Evolutionary conservation across 2,888 invertebrate genomes (phyloP), one percentile per base, ranked within the genome.

Genomic region (Hyles lineata): DNA sequence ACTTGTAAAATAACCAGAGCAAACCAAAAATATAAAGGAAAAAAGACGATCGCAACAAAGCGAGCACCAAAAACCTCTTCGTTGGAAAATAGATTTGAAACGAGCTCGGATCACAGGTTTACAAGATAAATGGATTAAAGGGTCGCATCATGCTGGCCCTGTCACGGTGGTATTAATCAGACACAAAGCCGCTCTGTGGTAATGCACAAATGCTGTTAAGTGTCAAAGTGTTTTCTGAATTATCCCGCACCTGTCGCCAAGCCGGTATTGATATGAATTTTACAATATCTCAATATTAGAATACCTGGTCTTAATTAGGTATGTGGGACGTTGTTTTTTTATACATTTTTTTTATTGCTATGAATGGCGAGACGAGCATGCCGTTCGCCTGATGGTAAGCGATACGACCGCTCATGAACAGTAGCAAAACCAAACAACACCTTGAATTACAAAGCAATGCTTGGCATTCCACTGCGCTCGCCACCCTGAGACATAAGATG

Each of bases 151-250:
- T 74, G 75, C 74, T 75, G 75, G 77, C 79, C 80, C 82, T 79
- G 79, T 77, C 83, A 79, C 81, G 82, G 85, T 86, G 85, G 83
- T 87, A 83, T 83, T 87, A 86, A 87, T 89, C 82, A 85, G 80
- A 77, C 76, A 79, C 76, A 77, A 81, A 73, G 80, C 78, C 79
- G 77, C 80, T 75, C 76, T 78, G 82, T 76, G 84, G 82, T 88
- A 89, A 92, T 90, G 92, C 89, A 87, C 80, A 83, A 90, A 90
- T 86, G 87, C 78, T 91, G 90, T 92, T 79, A 84, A 82, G 85
- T 88, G 89, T 87, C 89, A 83, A 80, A 63, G 29, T 72, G 32
- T 72, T 55, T 71, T 50, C 25, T 25, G 17, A 35, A 62, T 32
- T 32, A 62, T 62, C 32, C 62, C 17, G 8, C 62, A 62, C 8